A percentile compares a stretch with the other conserved stretches of the same genome.
phyloP scores from a whole-genome alignment of 2,888 invertebrate species.

The Oxystoma pomonae region DNA sequence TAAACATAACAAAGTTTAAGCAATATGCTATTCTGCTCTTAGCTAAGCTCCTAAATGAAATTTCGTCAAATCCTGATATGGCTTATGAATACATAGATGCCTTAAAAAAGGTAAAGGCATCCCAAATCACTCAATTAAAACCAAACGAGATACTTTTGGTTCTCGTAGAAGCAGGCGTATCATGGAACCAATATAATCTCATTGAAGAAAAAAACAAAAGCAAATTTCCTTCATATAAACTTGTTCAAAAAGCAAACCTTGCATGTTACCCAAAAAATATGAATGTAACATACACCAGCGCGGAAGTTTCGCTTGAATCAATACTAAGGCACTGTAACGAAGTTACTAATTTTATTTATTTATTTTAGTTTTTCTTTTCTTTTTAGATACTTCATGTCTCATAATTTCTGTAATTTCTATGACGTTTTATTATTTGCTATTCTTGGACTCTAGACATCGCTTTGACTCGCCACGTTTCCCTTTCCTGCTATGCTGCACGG shows the following conservation, averaged over 20 bases:
- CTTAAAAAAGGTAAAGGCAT: background rate
- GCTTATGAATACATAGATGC: background rate
- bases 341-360: too few relatives aligned
- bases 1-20: conserved; percentile 1
- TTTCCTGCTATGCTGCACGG: too few relatives aligned
- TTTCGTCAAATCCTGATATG: background rate
- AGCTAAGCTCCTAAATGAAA: conserved; percentile 1
- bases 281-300: too few relatives aligned
- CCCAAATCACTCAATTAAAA: background rate
- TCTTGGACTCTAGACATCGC: too few relatives aligned
- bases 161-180: conserved; percentile 1
- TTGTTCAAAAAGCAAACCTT: conserved; percentile 7
- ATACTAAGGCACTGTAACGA: too few relatives aligned
- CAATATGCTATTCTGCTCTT: background rate
- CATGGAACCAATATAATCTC: conserved; percentile 5
- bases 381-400: too few relatives aligned
- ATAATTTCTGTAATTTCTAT: too few relatives aligned
- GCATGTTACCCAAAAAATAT: conserved; percentile 3
- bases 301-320: too few relatives aligned
- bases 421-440: too few relatives aligned
- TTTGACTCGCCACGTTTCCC: too few relatives aligned
- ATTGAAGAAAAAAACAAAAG: conserved; percentile 6
- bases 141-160: conserved; percentile 1
- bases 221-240: conserved; percentile 5
- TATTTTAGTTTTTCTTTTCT: too few relatives aligned